phyloP scores from a whole-genome alignment of 2,797 vertebrate genomes.

The Amblyraja radiata region DNA sequence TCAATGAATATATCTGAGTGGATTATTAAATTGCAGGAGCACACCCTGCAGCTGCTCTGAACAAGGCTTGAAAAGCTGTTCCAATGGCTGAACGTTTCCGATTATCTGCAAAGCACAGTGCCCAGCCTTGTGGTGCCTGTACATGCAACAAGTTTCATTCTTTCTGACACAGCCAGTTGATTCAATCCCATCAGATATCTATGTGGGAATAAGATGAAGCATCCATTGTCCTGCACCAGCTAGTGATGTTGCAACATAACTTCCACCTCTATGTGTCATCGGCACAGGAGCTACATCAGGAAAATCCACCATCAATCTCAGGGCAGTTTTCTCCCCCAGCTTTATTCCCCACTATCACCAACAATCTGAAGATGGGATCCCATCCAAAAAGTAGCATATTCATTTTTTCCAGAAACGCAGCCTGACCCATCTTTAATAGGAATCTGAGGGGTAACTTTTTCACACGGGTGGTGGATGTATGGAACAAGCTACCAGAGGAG shows the following conservation, averaged over 20 bases:
- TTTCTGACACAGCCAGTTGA: neutral
- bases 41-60: neutral
- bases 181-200: neutral
- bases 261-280: too few relatives aligned
- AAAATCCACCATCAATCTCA: neutral
- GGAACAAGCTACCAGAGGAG: too few relatives aligned
- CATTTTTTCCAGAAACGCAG: too few relatives aligned
- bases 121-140: neutral
- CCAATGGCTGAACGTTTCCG: neutral
- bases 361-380: too few relatives aligned
- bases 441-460: too few relatives aligned
- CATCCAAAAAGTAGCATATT: too few relatives aligned
- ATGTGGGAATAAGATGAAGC: neutral
- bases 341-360: too few relatives aligned
- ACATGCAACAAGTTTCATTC: neutral
- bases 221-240: neutral
- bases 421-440: too few relatives aligned
- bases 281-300: neutral
- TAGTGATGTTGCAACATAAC: neutral
- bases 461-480: too few relatives aligned
- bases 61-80: neutral
- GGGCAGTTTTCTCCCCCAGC: neutral
- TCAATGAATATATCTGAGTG: neutral
- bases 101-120: neutral
- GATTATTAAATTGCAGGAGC: neutral